Evolutionary conservation across 2,888 invertebrate genomes (phyloP).

Genomic region (Ditula angustiorana): DNA sequence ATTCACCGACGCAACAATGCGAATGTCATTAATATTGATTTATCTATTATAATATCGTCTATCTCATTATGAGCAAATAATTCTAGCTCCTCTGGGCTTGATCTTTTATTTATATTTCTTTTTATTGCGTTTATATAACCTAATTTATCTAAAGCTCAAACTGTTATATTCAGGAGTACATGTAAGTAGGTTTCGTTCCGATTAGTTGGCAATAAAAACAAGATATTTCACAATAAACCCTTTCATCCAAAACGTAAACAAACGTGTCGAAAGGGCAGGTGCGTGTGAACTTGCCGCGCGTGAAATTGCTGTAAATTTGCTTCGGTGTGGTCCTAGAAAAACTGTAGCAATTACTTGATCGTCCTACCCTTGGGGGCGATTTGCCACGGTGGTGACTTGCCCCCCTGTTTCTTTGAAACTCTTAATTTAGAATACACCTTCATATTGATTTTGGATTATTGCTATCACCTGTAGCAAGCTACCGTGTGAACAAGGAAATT

Average conservation of each 20-base stretch:
- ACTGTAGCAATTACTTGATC: slow-evolving; percentile 76
- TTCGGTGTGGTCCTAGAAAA: slow-evolving; percentile 81
- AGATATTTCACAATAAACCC: slow-evolving; percentile 35
- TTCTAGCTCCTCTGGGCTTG: background rate
- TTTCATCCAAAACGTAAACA: slow-evolving; percentile 59
- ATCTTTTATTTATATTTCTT: background rate
- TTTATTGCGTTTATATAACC: background rate
- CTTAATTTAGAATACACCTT: slow-evolving; percentile 57
- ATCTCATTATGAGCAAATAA: slow-evolving; percentile 9
- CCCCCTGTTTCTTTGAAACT: slow-evolving; percentile 74
- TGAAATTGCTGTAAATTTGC: slow-evolving; percentile 82
- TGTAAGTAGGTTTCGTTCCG: background rate
- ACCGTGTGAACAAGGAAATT: background rate
- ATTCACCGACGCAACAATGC: slow-evolving; percentile 72
- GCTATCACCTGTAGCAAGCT: background rate
- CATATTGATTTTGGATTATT: background rate
- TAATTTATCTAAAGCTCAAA: background rate
- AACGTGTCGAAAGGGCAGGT: slow-evolving; percentile 64
- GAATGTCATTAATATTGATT: slow-evolving; percentile 70
- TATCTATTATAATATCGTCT: slow-evolving; percentile 53
- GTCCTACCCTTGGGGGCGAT: slow-evolving; percentile 77
- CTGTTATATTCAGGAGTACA: background rate
- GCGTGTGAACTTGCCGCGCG: slow-evolving; percentile 79
- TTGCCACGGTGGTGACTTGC: slow-evolving; percentile 70
- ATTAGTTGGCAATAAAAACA: slow-evolving; percentile 4